These are phyloP conservation scores for Marronus borbonicus DNA, from an alignment of 2,888 invertebrate species.

Conservation along the genomic window DNA sequence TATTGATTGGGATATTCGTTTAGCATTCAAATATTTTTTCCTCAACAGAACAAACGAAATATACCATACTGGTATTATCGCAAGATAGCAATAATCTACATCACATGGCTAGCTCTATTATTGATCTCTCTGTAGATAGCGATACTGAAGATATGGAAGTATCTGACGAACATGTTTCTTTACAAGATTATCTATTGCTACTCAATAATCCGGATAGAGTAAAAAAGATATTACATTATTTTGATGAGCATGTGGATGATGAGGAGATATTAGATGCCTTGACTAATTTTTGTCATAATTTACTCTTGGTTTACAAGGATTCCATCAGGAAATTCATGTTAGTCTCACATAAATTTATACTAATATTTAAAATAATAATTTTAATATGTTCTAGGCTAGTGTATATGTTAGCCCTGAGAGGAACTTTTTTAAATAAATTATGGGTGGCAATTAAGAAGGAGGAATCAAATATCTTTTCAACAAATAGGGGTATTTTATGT, in stretches of 20 bases:
- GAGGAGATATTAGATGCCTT: constrained; percentile 65
- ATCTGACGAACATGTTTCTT: constrained; percentile 65
- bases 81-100: constrained; percentile 68
- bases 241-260: constrained; percentile 68
- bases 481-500: constrained; percentile 62
- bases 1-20: neutral
- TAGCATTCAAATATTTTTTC: constrained; percentile 38
- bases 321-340: constrained; percentile 90
- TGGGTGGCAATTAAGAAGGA: constrained; percentile 65
- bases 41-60: constrained; percentile 55
- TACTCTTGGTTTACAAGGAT: constrained; percentile 85
- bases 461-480: constrained; percentile 60
- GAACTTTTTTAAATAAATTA: constrained; percentile 66
- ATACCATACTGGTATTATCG: constrained; percentile 71
- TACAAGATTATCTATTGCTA: constrained; percentile 66
- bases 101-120: constrained; percentile 68
- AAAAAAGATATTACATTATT: constrained; percentile 71
- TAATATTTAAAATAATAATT: constrained; percentile 6
- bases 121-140: constrained; percentile 74
- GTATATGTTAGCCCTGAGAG: constrained; percentile 67
- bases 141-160: constrained; percentile 74
- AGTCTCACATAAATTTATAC: constrained; percentile 56
- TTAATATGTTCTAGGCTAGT: constrained; percentile 60
- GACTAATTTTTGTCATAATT: constrained; percentile 83
- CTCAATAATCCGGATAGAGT: constrained; percentile 67